Base-by-base conservation (phyloP, 2,113 vertebrate species). In the Galbula dea region DNA sequence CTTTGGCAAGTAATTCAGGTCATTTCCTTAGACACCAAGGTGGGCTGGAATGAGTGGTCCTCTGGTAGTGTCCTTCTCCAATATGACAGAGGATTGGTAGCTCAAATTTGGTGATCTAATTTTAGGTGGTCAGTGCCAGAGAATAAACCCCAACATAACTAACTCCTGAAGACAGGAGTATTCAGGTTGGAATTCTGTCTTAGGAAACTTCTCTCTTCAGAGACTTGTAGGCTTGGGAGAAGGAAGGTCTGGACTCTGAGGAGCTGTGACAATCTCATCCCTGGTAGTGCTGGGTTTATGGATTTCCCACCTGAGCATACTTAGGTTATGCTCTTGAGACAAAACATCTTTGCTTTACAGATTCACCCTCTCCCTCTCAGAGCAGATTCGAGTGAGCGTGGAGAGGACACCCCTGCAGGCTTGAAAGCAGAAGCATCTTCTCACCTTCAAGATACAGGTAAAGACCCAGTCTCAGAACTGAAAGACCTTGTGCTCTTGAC, bases 321-420 rank as follows among this genome's bases (percentile, higher is more conserved):
- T 87, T 43, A 41, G 26, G 36, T 68, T 58, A 29, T 51, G 15
- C 32, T 82, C 1, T 63, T 89, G 74, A 77, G 36, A 58, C n/a
- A 73, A 63, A 59, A 12, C 36, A 29, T 74, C 3, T 88, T 92
- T 95, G 32, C 59, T 80, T 96, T 95, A 67, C 90, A 97, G 97
- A 86, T 37, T 51, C 72, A 46, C 17, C 37, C 29, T 74, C 19
- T 72, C 12, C 55, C 45, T 57, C 21, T 79, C 39, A 69, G 22
- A 65, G 39, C 36, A 73, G 71, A 82, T 51, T 81, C 83, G 32
- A 29, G 52, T 49, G 74, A 88, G 26, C 14, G 7, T n/a, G 63
- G 59, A 51, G 41, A 46, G 48, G 22, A 39, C 12, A 23, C 63
- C 23, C 37, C 74, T 34, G 22, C 59, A 83, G 66, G 14, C 17